Percentiles rank a stretch among this genome's conserved stretches.
Conservation (phyloP, 1,140 invertebrate genomes). For the Myzus persicae region DNA sequence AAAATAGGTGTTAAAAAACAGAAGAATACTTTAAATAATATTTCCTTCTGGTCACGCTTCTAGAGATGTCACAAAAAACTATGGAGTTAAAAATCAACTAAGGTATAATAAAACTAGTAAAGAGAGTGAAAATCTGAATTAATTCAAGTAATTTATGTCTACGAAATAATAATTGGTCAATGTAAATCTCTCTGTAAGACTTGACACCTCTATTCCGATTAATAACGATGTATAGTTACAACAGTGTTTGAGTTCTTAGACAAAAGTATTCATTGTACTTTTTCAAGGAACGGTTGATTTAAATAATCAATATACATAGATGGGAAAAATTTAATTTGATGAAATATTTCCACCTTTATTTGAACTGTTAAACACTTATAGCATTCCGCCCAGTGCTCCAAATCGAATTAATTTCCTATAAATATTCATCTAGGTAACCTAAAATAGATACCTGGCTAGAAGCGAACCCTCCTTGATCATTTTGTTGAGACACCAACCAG, state of each 20-base stretch:
- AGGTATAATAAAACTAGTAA: not conserved
- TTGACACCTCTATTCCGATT: not conserved
- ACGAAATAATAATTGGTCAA: not conserved
- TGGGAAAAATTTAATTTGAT: not conserved
- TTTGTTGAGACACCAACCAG: constrained; percentile 85
- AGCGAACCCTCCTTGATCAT: constrained; percentile 82
- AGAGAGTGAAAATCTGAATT: not conserved
- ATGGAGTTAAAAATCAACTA: not conserved
- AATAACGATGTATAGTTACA: not conserved
- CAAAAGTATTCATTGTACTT: not conserved
- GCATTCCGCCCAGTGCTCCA: not conserved
- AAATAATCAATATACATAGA: not conserved
- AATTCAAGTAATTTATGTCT: not conserved
- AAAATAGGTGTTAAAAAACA: not conserved
- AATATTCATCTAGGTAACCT: not conserved
- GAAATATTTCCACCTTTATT: not conserved
- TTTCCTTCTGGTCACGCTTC: not conserved
- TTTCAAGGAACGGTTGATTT: not conserved
- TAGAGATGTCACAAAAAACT: not conserved
- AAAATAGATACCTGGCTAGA: constrained; percentile 71
- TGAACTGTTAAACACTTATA: not conserved
- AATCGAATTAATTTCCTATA: not conserved
- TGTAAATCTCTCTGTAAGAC: not conserved
- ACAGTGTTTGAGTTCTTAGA: not conserved
- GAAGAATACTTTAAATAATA: not conserved